Conservation (phyloP, 2,888 invertebrate genomes). For the Eupithecia tripunctaria region DNA sequence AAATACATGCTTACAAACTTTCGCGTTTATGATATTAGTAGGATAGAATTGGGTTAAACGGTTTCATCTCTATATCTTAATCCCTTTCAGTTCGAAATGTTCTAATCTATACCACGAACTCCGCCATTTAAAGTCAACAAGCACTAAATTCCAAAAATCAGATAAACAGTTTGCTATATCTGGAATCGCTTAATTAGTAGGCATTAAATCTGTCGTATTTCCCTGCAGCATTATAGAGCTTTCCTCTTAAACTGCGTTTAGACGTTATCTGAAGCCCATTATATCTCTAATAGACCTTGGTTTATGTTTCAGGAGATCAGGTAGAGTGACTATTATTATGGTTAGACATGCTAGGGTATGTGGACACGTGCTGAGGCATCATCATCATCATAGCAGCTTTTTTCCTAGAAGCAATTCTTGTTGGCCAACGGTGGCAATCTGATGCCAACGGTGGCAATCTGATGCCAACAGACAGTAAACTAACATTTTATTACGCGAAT, state of each 20-base stretch:
- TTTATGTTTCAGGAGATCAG: slow-evolving; percentile 62
- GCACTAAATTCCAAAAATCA: slow-evolving; percentile 69
- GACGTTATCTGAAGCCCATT: slow-evolving; percentile 73
- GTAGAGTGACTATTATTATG: slow-evolving; percentile 19
- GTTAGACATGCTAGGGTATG: not conserved
- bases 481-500: too few species aligned
- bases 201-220: slow-evolving; percentile 80
- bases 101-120: not conserved
- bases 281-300: slow-evolving; percentile 74
- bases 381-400: too few species aligned
- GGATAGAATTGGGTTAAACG: too few species aligned
- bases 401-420: too few species aligned
- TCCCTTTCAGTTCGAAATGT: not conserved
- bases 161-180: slow-evolving; percentile 67
- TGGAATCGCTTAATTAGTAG: slow-evolving; percentile 77
- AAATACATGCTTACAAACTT: too few species aligned
- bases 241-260: slow-evolving; percentile 71
- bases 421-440: too few species aligned
- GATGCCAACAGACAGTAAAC: too few species aligned
- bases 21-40: too few species aligned
- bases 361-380: not conserved
- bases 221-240: slow-evolving; percentile 68
- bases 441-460: too few species aligned
- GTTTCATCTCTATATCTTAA: too few species aligned
- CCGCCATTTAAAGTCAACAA: slow-evolving; percentile 46